Percentiles rank a stretch among this genome's conserved stretches.
Conservation (phyloP, 2,797 vertebrate genomes). For the Centropyge bicolor region DNA sequence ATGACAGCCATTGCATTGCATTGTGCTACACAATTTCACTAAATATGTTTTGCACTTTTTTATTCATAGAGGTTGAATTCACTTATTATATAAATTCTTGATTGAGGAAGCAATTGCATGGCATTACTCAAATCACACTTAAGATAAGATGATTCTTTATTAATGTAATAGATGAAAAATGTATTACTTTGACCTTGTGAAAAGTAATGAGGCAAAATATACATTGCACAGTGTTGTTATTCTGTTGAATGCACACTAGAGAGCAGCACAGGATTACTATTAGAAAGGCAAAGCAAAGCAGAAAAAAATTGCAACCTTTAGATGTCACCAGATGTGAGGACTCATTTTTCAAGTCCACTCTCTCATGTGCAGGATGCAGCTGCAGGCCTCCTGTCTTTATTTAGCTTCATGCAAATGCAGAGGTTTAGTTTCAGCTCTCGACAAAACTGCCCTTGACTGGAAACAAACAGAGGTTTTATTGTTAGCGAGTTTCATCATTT, state of each 20-base stretch:
- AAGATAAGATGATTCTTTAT: too few relatives aligned
- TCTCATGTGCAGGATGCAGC: conserved; percentile 45
- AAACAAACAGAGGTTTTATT: neutral
- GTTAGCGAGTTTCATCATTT: neutral
- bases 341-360: neutral
- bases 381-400: conserved; percentile 31
- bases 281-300: neutral
- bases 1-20: neutral
- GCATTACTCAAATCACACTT: too few relatives aligned
- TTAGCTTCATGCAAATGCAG: conserved; percentile 54
- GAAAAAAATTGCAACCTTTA: neutral
- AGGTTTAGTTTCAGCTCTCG: conserved; percentile 14
- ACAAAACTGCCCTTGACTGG: neutral
- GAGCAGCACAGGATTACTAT: conserved; percentile 44
- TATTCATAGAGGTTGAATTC: neutral
- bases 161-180: neutral
- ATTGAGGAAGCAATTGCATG: neutral
- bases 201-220: too few relatives aligned
- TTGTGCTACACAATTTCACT: neutral
- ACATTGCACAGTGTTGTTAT: neutral
- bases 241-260: conserved; percentile 45
- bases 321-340: conserved; percentile 3
- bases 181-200: neutral
- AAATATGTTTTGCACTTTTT: neutral
- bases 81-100: too few relatives aligned